A percentile compares a stretch with the other conserved stretches of the same genome.
Conservation (phyloP, 2,888 invertebrate species). For the Acholoe squamosa region DNA sequence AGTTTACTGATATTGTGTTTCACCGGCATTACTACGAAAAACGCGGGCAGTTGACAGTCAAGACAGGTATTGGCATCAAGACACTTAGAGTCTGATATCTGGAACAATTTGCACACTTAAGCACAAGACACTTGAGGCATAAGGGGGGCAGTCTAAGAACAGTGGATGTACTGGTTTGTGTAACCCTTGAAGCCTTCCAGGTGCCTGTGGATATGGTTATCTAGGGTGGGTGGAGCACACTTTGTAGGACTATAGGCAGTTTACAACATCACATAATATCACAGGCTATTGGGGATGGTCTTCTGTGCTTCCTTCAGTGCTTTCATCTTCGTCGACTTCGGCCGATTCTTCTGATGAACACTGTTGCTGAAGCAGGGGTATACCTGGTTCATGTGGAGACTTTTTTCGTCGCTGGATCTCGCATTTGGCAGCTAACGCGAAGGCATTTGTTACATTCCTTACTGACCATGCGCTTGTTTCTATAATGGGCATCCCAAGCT, state of each 20-base stretch:
- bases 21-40: background rate
- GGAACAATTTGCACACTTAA: background rate
- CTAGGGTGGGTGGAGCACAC: background rate
- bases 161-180: background rate
- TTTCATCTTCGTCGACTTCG: background rate
- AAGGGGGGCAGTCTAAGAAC: background rate
- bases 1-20: background rate
- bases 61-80: constrained; percentile 7
- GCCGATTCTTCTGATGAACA: background rate
- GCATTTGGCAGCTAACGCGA: constrained; percentile 28
- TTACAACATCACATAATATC: constrained; percentile 4
- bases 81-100: background rate
- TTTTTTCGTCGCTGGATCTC: constrained; percentile 22
- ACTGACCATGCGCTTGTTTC: constrained; percentile 44
- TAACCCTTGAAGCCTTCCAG: constrained; percentile 1
- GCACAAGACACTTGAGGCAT: constrained; percentile 36
- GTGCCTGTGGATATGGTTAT: background rate
- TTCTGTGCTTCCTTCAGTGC: background rate
- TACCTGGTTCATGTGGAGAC: background rate
- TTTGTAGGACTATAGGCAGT: background rate
- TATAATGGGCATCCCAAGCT: constrained; percentile 21
- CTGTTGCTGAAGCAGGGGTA: background rate
- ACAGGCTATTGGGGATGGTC: constrained; percentile 7
- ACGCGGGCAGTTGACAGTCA: background rate
- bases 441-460: constrained; percentile 3